Evolutionary conservation across 2,888 invertebrate genomes (phyloP), one percentile per base, ranked within the genome.

Genomic region (Cyaniris semiargus): DNA sequence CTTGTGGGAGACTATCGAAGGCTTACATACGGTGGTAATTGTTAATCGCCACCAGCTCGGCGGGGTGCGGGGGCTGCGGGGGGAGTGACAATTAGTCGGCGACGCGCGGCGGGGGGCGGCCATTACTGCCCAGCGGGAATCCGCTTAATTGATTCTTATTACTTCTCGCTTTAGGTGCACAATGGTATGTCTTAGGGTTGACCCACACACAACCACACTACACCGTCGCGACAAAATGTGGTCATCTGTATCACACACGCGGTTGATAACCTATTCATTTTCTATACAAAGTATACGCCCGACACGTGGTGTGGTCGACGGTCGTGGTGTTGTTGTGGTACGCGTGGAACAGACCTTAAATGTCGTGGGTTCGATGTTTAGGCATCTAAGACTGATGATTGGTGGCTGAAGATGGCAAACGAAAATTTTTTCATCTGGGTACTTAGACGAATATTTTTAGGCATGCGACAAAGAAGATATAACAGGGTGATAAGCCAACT

Each of bases 101-200:
- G 60, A 77, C 79, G 76, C 79, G 79, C 58, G 77, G 78, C 71
- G 77, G 78, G 74, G 60, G 70, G 53, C 58, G 53, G 79, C 77
- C 78, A 80, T 80, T 80, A 80, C 38, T n/a, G 76, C 79, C 31
- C 80, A n/a, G n/a, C 76, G 76, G 81, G 80, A 27, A 53, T 48
- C 74, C 76, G 56, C 70, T 53, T 77, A 27, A 70, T 77, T 78
- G 74, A 70, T 76, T 76, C 48, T 77, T 56, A 70, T 76, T 76
- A 80, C 75, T 79, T 77, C 76, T 71, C 34, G n/a, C 71, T 71
- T 38, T 71, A 71, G 34, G n/a, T 38, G 3, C 21, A 38, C 3
- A 71, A 38, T 71, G 8, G n/a, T n/a, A n/a, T n/a, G n/a, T n/a
- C n/a, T n/a, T n/a, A n/a, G n/a, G n/a, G n/a, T n/a, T n/a, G n/a